Conservation (phyloP, 2,797 vertebrate species). For the Gobionotothen gibberifrons region DNA sequence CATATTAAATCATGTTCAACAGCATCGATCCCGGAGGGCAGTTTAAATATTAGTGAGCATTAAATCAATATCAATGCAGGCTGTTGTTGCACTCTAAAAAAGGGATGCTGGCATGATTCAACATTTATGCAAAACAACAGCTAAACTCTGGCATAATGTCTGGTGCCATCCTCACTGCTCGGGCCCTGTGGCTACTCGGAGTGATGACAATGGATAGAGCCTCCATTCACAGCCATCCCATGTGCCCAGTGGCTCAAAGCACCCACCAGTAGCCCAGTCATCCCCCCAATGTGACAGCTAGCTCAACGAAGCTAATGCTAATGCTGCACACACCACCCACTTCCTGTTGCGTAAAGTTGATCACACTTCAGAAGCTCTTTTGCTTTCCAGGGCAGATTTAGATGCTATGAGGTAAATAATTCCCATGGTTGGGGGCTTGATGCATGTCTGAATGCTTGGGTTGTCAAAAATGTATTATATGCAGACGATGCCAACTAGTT, state of each 20-base stretch:
- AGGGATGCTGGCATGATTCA: conserved; percentile 82
- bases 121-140: conserved; percentile 86
- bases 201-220: conserved; percentile 76
- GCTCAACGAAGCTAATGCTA: conserved; percentile 45
- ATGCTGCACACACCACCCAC: conserved; percentile 40
- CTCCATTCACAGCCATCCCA: conserved; percentile 74
- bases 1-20: conserved; percentile 77
- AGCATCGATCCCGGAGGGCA: conserved; percentile 77
- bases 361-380: conserved; percentile 24
- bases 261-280: conserved; percentile 69
- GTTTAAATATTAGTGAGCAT: conserved; percentile 84
- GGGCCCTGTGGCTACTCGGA: conserved; percentile 77
- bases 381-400: conserved; percentile 33
- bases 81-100: conserved; percentile 77
- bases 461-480: conserved; percentile 72
- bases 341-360: conserved; percentile 40
- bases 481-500: conserved; percentile 66
- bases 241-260: conserved; percentile 75
- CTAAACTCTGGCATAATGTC: conserved; percentile 81
- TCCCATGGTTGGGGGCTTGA: conserved; percentile 50
- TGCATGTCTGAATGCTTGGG: conserved; percentile 55
- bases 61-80: conserved; percentile 82
- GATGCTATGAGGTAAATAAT: conserved; percentile 61
- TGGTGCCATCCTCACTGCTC: conserved; percentile 73
- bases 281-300: conserved; percentile 64